Evolutionary conservation across 1,140 invertebrate genomes (phyloP).

Genomic region (Lordiphosa clarofinis): DNA sequence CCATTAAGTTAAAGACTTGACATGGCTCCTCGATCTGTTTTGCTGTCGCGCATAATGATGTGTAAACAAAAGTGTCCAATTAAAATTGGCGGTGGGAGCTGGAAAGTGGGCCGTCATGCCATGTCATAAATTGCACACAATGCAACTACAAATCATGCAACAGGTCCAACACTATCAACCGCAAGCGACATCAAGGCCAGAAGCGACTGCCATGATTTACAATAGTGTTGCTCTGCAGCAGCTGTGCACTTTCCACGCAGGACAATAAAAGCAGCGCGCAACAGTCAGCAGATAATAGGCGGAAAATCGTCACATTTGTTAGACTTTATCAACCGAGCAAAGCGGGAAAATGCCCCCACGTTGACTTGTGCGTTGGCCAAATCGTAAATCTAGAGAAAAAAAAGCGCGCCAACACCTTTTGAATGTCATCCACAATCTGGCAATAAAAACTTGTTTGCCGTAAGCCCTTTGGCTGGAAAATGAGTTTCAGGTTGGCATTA

Average conservation of each 20-base stretch:
- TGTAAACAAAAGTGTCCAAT: constrained; percentile 42
- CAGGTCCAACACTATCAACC: constrained; percentile 46
- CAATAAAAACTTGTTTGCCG: constrained; percentile 62
- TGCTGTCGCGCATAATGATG: constrained; percentile 54
- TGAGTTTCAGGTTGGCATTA: constrained; percentile 57
- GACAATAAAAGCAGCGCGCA: constrained; percentile 54
- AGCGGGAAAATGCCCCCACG: not conserved
- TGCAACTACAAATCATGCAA: constrained; percentile 65
- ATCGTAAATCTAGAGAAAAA: constrained; percentile 63
- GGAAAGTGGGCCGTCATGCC: constrained; percentile 26
- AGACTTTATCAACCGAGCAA: constrained; percentile 55
- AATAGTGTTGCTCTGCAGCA: constrained; percentile 39
- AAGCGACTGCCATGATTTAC: constrained; percentile 57
- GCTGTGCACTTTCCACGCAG: constrained; percentile 66
- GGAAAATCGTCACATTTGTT: constrained; percentile 72
- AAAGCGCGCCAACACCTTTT: constrained; percentile 41
- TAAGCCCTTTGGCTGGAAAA: constrained; percentile 39
- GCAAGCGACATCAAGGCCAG: constrained; percentile 26
- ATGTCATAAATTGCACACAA: constrained; percentile 48
- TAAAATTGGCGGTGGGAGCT: constrained; percentile 18
- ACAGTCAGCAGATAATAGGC: constrained; percentile 62
- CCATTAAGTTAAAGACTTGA: constrained; percentile 35
- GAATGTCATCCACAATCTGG: constrained; percentile 24
- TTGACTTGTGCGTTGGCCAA: constrained; percentile 16
- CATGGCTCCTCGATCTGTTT: constrained; percentile 5